Conservation (phyloP, 2,888 invertebrate genomes). For the Teleogryllus oceanicus region DNA sequence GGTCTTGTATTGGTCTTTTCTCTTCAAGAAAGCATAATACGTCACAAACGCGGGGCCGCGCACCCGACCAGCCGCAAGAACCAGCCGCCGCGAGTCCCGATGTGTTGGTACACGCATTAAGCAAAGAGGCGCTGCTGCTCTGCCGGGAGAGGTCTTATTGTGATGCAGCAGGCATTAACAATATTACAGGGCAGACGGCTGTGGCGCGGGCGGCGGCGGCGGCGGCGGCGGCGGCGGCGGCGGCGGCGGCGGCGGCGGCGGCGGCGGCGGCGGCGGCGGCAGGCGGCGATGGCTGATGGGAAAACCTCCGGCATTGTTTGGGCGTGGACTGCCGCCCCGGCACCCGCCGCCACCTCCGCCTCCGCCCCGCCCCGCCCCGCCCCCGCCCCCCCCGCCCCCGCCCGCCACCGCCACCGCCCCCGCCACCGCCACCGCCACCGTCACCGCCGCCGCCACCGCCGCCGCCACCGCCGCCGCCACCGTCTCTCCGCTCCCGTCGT, state of each 20-base stretch:
- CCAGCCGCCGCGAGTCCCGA: no score
- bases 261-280: not conserved
- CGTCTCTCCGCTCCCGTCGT: not conserved
- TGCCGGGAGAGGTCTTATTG: no score
- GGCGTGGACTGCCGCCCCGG: not conserved
- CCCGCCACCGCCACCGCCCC: not conserved
- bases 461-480: not conserved
- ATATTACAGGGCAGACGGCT: no score
- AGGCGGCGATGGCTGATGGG: not conserved
- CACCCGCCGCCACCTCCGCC: not conserved
- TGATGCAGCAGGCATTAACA: no score
- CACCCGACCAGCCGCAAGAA: no score
- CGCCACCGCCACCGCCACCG: not conserved
- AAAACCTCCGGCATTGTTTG: conserved; percentile 2
- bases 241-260: no score
- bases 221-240: not conserved
- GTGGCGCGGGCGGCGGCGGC: no score
- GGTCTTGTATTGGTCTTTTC: no score
- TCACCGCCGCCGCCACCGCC: not conserved
- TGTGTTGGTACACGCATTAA: no score
- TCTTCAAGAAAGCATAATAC: no score
- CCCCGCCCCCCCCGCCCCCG: not conserved
- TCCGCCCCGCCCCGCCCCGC: not conserved
- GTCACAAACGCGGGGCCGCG: no score
- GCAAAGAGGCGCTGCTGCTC: no score